Evolutionary conservation across 2,797 vertebrate genomes (phyloP), one percentile per base, ranked within the genome.

Genomic region (Pelochelys cantorii): DNA sequence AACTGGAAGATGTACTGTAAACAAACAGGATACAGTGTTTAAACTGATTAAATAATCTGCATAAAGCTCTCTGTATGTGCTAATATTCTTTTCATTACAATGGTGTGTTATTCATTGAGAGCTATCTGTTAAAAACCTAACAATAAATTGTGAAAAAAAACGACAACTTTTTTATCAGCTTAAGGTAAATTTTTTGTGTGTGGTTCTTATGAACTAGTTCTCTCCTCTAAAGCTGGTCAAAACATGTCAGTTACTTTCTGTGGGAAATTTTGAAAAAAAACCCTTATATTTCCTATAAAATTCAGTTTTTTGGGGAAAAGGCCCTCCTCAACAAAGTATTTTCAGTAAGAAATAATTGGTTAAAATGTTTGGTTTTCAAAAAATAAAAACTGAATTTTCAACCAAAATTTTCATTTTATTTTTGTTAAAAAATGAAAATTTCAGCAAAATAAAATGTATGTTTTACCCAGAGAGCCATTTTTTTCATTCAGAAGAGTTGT

Each of bases 71-170:
- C 85, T 92, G 42, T 48, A 85, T 90, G 91, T 90, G 81, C 81
- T 87, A 94, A 83, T 92, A 85, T 92, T 95, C 85, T 94, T 94
- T 95, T 92, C 85, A 93, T 92, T 89, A 89, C 14, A 54, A 83
- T 68, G 77, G 71, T 93, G 71, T 93, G 94, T 94, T 94, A 94
- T 96, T 97, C 88, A 91, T 90, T 96, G 93, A 93, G 93, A 1
- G 2, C 92, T 94, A 94, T 94, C 94, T 96, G 96, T 80, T 95
- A 90, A 93, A 97, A 79, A 60, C 79, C 82, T 85, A 90, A 90
- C 68, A 94, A 93, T 94, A 92, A 94, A 88, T 92, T 84, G 78
- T 54, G 53, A 56, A 89, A 95, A 89, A 93, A 91, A 77, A 84
- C 91, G 86, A 88, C 56, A 85, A 93, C n/a, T n/a, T n/a, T n/a